Percentiles rank a stretch among this genome's conserved stretches.
These are phyloP conservation scores for Tiphia femorata DNA, from an alignment of 2,888 invertebrate species.

Conservation along the genomic window DNA sequence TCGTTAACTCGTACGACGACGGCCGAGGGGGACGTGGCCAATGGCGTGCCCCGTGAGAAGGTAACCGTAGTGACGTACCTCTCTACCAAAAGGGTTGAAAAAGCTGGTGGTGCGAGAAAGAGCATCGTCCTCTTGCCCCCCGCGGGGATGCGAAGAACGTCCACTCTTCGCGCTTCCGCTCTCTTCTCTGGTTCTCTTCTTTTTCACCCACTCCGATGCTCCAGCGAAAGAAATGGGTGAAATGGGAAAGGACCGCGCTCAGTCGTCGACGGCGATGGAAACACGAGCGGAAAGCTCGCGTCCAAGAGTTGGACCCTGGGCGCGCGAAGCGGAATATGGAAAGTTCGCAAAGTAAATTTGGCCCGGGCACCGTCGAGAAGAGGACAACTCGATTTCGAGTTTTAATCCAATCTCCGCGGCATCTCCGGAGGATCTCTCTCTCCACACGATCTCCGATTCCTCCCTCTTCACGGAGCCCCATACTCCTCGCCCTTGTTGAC, in stretches of 20 bases:
- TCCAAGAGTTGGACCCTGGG: slow-evolving; percentile 19
- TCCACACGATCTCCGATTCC: slow-evolving; percentile 17
- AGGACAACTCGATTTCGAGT: slow-evolving; percentile 60
- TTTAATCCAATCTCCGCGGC: slow-evolving; percentile 58
- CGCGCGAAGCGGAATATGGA: slow-evolving; percentile 7
- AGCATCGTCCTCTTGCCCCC: not conserved
- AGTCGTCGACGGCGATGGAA: too few relatives aligned
- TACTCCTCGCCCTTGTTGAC: not conserved
- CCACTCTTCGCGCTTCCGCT: too few relatives aligned
- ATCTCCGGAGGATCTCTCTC: slow-evolving; percentile 32
- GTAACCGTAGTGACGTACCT: too few relatives aligned
- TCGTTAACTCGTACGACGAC: too few relatives aligned
- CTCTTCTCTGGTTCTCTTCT: too few relatives aligned
- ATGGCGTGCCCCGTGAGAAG: too few relatives aligned
- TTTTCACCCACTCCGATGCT: not conserved
- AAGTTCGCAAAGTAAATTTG: slow-evolving; percentile 3
- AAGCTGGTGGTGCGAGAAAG: not conserved
- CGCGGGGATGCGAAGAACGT: too few relatives aligned
- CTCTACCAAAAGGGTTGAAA: too few relatives aligned
- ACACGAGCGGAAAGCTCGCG: too few relatives aligned
- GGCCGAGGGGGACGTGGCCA: too few relatives aligned
- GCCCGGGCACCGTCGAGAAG: not conserved
- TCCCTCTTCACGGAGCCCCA: slow-evolving; percentile 10
- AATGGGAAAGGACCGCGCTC: too few relatives aligned
- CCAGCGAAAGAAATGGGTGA: slow-evolving; percentile 1